phyloP scores from a whole-genome alignment of 2,113 vertebrate genomes.

The Pholis gunnellus region DNA sequence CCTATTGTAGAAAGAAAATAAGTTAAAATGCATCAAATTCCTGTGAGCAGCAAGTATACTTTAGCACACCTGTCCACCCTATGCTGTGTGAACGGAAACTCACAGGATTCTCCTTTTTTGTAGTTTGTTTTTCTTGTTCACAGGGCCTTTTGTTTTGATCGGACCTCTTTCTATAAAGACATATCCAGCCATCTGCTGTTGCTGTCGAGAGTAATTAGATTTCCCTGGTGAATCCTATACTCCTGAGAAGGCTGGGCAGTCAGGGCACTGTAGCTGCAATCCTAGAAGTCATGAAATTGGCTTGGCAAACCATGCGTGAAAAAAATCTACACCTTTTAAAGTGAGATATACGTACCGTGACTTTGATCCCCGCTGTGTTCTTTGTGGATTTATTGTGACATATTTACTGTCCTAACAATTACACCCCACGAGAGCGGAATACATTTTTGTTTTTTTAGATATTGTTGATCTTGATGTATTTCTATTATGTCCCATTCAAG shows the following conservation, averaged over 20 bases:
- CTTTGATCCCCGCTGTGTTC: conserved; percentile 13
- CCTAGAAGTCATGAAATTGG: conserved; percentile 61
- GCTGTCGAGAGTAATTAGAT: conserved; percentile 62
- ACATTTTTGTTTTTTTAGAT: not conserved
- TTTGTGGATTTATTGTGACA: conserved; percentile 20
- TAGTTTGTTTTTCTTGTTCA: conserved; percentile 20
- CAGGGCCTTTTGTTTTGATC: conserved; percentile 37
- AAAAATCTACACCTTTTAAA: conserved; percentile 49
- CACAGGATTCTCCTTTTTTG: not conserved
- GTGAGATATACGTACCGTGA: conserved; percentile 31
- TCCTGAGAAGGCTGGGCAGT: conserved; percentile 62
- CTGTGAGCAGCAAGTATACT: not conserved
- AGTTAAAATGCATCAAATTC: not conserved
- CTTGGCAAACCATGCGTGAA: conserved; percentile 55
- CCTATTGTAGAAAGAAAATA: not conserved
- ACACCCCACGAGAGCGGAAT: not conserved
- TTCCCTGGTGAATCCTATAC: conserved; percentile 69
- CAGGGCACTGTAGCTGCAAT: conserved; percentile 38
- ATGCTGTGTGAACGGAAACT: not conserved
- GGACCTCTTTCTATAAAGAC: conserved; percentile 29
- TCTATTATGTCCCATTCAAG: conserved; percentile 5
- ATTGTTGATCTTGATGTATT: not conserved
- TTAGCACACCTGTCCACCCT: not conserved
- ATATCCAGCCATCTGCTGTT: conserved; percentile 50
- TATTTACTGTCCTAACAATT: conserved; percentile 30